Base-by-base conservation (phyloP, 1,140 invertebrate genomes). In the Procambarus virginalis region DNA sequence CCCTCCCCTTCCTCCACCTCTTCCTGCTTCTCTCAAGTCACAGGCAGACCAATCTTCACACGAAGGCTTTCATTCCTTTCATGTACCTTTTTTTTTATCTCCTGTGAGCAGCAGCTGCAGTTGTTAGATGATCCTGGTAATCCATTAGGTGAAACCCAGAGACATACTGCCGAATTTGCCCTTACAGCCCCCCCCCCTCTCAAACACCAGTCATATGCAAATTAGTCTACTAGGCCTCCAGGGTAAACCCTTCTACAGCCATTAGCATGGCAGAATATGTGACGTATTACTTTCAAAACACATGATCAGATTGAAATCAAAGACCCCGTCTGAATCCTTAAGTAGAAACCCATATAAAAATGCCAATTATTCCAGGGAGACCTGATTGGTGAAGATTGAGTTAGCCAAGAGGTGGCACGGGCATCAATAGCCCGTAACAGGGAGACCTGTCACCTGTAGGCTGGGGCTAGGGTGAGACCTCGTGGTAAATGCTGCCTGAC, bases 141-240 rank as follows among this genome's bases (percentile, higher is more conserved):
- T 76, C 75, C 73, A 73, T 55, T 86, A 60, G 58, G 49, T 0
- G 75, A 73, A n/a, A 75, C 49, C 83, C 83, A 75, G 70, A 76
- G 83, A 85, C 70, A 51, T 55, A 49, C 75, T 78, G 3, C 84
- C 60, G 75, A 73, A 78, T 78, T 78, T 70, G 45, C 84, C 51
- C 20, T 20, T 58, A 85, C 70, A 78, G 60, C 22, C 75, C n/a
- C 45, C 86, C 80, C 10, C 68, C 86, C 64, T 78, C 80, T 75
- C 79, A 88, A 77, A 88, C 48, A 75, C 79, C 64, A 88, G 70
- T 82, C 86, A 82, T 82, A 82, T 88, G 86, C 79, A 88, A 88
- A 88, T 88, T 48, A 82, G 77, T 51, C 51, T 45, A 48, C 64
- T 70, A 80, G 86, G 85, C 76, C 86, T 88, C 68, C 86, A 9